phyloP scores from a whole-genome alignment of 2,113 vertebrate species.

The Pitta sordida region DNA sequence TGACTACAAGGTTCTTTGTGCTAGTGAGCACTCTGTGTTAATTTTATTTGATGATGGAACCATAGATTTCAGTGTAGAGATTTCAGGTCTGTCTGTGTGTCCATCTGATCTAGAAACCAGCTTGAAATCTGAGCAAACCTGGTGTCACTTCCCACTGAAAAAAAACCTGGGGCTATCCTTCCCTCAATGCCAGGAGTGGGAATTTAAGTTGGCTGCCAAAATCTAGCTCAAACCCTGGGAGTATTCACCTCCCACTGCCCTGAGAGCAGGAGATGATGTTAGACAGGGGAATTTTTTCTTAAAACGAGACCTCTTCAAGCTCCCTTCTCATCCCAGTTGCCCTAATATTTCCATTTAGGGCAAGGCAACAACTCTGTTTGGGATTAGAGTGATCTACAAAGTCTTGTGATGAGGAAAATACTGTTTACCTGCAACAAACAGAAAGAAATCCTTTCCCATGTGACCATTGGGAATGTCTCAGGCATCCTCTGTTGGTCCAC shows the following conservation, averaged over 20 bases:
- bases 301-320: background rate
- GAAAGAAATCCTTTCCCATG: background rate
- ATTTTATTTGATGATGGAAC: background rate
- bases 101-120: background rate
- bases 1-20: background rate
- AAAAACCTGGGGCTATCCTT: background rate
- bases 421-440: slow-evolving; percentile 31
- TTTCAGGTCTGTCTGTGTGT: fast-evolving
- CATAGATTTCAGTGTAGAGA: fast-evolving
- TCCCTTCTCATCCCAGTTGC: background rate
- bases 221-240: background rate
- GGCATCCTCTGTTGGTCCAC: background rate
- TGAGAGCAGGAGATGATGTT: background rate
- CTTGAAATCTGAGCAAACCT: background rate
- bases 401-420: background rate
- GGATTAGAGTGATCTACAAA: background rate
- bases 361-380: background rate
- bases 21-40: background rate
- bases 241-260: background rate
- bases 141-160: background rate
- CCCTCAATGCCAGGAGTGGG: fast-evolving
- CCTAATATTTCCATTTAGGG: slow-evolving; percentile 18
- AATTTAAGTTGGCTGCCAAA: background rate
- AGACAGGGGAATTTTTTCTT: background rate
- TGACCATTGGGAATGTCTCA: background rate